Evolutionary conservation across 2,113 vertebrate genomes (phyloP), one percentile per base, ranked within the genome.

Genomic region (Brachyhypopomus occidentalis): DNA sequence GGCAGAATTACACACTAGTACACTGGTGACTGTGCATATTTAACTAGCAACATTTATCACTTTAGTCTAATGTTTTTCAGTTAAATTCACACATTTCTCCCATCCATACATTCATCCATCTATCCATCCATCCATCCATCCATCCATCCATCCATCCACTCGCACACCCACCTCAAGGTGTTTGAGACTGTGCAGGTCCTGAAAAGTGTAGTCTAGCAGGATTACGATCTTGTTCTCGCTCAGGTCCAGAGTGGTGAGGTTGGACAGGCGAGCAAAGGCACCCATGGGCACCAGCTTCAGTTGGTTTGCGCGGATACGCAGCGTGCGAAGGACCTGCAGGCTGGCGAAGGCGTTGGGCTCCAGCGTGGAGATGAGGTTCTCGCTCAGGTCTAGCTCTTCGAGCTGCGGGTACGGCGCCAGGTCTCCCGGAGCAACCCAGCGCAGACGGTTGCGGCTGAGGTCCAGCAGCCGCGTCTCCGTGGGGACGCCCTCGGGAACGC

Each of bases 221-320:
- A 99, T 96, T 76, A 99, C 98, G 16, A 99, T 94, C 84, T 96
- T 96, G 92, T 99, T 99, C 90, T 98, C 96, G 0, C 98, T 99
- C 85, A 99, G 94, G 89, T 99, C 98, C 87, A 99, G 89, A 62
- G 95, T 91, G 22, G 96, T 98, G 78, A 99, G 94, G 90, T 98
- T 98, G 76, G 92, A 92, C 77, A 99, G 93, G 74, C 95, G 95
- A 60, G 94, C 93, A 72, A 99, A 99, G 55, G 96, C 95, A 0
- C 97, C 97, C 0, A 96, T 93, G 0, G 98, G 95, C 76, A 99
- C 94, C 71, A 99, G 92, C 88, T 96, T 97, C 41, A 99, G 93
- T 89, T 97, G 96, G 92, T 99, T 99, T 0, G 93, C 95, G 0
- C 96, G 90, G 62, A 99, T 92, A 81, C 94, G 92, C 85, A 99